phyloP scores from a whole-genome alignment of 2,797 vertebrate species.

The Cirrhinus mrigala region DNA sequence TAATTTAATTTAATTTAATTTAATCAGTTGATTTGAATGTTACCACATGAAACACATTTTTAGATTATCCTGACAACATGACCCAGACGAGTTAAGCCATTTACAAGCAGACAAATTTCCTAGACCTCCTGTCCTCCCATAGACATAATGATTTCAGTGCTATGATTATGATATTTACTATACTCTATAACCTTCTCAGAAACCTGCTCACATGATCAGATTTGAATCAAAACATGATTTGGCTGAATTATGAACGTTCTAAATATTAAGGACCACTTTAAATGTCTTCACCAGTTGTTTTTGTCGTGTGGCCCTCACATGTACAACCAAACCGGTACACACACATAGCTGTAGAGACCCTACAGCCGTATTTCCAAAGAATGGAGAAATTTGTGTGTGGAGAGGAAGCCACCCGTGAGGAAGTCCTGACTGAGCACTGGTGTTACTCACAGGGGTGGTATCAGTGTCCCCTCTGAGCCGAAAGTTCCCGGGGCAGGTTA shows the following conservation, averaged over 20 bases:
- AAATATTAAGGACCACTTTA: not conserved
- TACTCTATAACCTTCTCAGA: not conserved
- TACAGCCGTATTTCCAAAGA: not conserved
- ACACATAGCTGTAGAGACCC: not conserved
- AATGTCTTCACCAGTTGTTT: not conserved
- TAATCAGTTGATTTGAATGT: not conserved
- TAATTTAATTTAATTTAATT: not conserved
- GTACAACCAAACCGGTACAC: not conserved
- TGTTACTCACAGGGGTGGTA: slow-evolving; percentile 39
- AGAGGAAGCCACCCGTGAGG: slow-evolving; percentile 33
- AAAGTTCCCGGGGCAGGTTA: slow-evolving; percentile 65
- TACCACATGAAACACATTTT: not conserved
- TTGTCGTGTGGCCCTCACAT: not conserved
- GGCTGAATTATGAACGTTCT: not conserved
- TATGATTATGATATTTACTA: not conserved
- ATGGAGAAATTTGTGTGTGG: not conserved
- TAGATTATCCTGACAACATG: not conserved
- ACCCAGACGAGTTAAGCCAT: not conserved
- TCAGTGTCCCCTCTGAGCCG: slow-evolving; percentile 46
- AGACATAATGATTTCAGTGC: not conserved
- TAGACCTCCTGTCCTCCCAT: not conserved
- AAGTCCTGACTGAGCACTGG: slow-evolving; percentile 26
- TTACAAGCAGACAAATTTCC: not conserved
- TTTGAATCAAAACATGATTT: not conserved
- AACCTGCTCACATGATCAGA: not conserved